Evolutionary conservation across 2,888 invertebrate genomes (phyloP).

Genomic region (Sycophila texana): DNA sequence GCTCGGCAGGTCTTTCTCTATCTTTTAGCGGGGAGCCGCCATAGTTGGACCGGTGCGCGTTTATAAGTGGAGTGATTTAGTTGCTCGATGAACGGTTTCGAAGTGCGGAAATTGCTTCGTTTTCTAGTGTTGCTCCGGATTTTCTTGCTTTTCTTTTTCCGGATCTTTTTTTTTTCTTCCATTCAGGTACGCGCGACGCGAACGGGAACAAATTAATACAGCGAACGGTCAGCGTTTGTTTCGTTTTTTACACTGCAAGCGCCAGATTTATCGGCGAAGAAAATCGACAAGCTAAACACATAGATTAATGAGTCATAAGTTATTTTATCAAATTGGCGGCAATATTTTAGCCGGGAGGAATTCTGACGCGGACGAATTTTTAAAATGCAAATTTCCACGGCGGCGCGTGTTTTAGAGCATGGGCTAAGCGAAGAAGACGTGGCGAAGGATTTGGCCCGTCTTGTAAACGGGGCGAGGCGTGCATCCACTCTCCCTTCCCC

Average conservation of each 20-base stretch:
- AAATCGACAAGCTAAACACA: not conserved
- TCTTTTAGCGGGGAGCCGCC: not conserved
- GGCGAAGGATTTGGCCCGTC: constrained; percentile 29
- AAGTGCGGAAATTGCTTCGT: constrained; percentile 65
- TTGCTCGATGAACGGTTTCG: constrained; percentile 67
- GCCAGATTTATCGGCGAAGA: no score
- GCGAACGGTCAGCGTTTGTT: not conserved
- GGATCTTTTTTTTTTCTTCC: not conserved
- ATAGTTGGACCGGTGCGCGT: constrained; percentile 46
- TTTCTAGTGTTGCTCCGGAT: constrained; percentile 41
- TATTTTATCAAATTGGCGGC: not conserved
- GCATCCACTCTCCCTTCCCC: constrained; percentile 32
- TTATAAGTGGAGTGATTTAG: constrained; percentile 71
- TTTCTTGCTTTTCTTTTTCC: constrained; percentile 15
- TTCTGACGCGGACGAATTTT: constrained; percentile 36
- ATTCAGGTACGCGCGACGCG: not conserved
- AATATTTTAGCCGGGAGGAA: not conserved
- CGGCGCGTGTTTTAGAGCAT: constrained; percentile 3
- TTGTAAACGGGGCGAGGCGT: constrained; percentile 23
- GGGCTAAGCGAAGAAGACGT: constrained; percentile 4
- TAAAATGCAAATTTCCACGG: constrained; percentile 41
- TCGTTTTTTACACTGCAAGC: not conserved
- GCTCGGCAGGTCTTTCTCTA: constrained; percentile 60
- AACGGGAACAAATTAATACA: not conserved
- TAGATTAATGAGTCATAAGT: not conserved